Conservation (phyloP, 2,888 invertebrate species). For the Ramazzottius varieornatus region DNA sequence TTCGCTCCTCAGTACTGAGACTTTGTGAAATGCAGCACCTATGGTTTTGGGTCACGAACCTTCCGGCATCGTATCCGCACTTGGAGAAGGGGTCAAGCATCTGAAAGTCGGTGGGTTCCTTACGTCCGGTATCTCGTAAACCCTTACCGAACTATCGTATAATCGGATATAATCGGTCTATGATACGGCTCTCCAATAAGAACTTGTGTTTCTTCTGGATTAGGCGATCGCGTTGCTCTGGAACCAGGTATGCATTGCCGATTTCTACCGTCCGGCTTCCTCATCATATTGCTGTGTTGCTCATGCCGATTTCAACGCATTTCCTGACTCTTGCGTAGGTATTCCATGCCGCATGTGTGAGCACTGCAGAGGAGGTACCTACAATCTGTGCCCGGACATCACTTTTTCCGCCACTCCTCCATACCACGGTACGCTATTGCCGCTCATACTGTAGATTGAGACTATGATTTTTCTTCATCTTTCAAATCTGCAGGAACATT, state of each 20-base stretch:
- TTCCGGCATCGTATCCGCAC: slow-evolving; percentile 38
- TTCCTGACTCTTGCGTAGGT: too few relatives aligned
- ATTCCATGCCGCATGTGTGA: slow-evolving; percentile 56
- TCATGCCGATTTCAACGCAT: too few relatives aligned
- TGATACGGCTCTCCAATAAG: too few relatives aligned
- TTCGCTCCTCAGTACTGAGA: too few relatives aligned
- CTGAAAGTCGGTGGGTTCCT: slow-evolving; percentile 30
- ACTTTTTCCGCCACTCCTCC: slow-evolving; percentile 86
- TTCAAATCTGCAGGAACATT: slow-evolving; percentile 29
- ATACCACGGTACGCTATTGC: slow-evolving; percentile 42
- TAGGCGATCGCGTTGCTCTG: slow-evolving; percentile 68
- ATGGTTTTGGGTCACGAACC: slow-evolving; percentile 91
- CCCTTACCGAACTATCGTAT: too few relatives aligned
- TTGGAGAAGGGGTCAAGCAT: slow-evolving; percentile 33
- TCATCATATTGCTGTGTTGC: too few relatives aligned
- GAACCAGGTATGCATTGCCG: slow-evolving; percentile 53
- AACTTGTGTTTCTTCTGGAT: not conserved
- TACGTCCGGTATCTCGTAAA: too few relatives aligned
- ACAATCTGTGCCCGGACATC: slow-evolving; percentile 68
- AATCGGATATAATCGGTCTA: too few relatives aligned
- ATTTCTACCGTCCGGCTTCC: too few relatives aligned
- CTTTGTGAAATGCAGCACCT: slow-evolving; percentile 32
- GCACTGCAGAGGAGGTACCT: slow-evolving; percentile 59
- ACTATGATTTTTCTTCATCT: too few relatives aligned
- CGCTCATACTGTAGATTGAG: too few relatives aligned